These are phyloP conservation scores for Dynastes hyllus DNA, from an alignment of 2,888 invertebrate species.

Conservation along the genomic window DNA sequence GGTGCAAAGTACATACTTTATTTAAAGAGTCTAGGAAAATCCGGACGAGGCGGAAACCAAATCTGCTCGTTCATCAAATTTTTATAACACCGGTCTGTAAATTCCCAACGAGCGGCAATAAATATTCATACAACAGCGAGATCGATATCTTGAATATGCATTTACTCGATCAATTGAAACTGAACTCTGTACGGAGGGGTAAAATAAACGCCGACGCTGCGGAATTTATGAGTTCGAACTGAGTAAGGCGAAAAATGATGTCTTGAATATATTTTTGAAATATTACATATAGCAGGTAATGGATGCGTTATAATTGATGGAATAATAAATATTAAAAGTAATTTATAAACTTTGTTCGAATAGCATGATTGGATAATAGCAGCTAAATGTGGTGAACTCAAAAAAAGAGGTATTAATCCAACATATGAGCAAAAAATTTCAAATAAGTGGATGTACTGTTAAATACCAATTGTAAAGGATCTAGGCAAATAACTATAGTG, in stretches of 20 bases:
- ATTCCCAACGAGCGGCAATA: slow-evolving; percentile 45
- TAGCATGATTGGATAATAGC: no score
- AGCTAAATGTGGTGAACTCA: no score
- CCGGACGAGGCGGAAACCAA: neutral
- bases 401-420: no score
- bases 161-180: slow-evolving; percentile 52
- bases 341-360: no score
- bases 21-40: neutral
- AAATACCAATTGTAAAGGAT: no score
- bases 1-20: neutral
- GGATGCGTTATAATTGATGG: neutral
- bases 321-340: neutral
- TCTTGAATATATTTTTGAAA: neutral
- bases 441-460: no score
- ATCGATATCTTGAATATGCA: slow-evolving; percentile 52
- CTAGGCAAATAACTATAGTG: no score
- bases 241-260: slow-evolving; percentile 4
- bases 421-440: no score
- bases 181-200: neutral
- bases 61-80: slow-evolving; percentile 45
- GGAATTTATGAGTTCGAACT: slow-evolving; percentile 13
- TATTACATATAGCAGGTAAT: neutral
- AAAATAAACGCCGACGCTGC: slow-evolving; percentile 8
- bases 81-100: slow-evolving; percentile 42
- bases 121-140: slow-evolving; percentile 49